phyloP scores from a whole-genome alignment of 2,888 invertebrate species.

The Orthonevra nobilis region DNA sequence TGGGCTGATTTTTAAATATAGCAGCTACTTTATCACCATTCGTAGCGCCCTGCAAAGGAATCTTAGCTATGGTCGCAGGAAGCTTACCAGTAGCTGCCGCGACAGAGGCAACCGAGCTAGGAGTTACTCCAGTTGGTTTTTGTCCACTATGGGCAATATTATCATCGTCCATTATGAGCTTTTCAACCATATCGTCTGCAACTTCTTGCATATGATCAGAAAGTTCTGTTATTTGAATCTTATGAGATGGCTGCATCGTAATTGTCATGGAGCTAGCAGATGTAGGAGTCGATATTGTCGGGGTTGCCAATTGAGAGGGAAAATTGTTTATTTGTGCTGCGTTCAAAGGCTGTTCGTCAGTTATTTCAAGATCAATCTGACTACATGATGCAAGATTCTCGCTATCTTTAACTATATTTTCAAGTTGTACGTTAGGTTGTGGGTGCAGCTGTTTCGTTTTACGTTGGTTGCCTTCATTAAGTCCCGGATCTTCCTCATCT shows the following conservation, averaged over 20 bases:
- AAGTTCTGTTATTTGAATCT: conserved; percentile 71
- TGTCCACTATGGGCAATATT: conserved; percentile 43
- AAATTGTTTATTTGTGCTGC: conserved; percentile 14
- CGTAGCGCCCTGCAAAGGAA: conserved; percentile 51
- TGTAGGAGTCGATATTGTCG: conserved; percentile 31
- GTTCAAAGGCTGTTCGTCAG: conserved; percentile 31
- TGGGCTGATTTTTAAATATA: conserved; percentile 47
- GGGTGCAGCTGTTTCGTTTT: too few relatives aligned
- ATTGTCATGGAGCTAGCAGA: not conserved
- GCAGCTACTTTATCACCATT: conserved; percentile 63
- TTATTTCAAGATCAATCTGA: conserved; percentile 27
- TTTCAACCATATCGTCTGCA: conserved; percentile 87
- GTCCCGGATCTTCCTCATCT: conserved; percentile 21
- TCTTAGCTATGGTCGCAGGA: conserved; percentile 28
- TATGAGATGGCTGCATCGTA: conserved; percentile 23
- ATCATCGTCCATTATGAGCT: conserved; percentile 88
- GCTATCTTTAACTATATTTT: too few relatives aligned
- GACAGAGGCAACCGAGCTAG: conserved; percentile 11
- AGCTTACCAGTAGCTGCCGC: conserved; percentile 45
- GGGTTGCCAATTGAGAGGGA: conserved; percentile 20
- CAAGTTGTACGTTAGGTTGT: not conserved
- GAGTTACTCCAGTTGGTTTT: conserved; percentile 40
- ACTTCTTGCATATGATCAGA: conserved; percentile 84
- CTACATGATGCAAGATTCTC: conserved; percentile 5
- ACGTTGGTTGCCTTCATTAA: conserved; percentile 26